Evolutionary conservation across 2,888 invertebrate genomes (phyloP).

Genomic region (Chaitophorus viminalis): DNA sequence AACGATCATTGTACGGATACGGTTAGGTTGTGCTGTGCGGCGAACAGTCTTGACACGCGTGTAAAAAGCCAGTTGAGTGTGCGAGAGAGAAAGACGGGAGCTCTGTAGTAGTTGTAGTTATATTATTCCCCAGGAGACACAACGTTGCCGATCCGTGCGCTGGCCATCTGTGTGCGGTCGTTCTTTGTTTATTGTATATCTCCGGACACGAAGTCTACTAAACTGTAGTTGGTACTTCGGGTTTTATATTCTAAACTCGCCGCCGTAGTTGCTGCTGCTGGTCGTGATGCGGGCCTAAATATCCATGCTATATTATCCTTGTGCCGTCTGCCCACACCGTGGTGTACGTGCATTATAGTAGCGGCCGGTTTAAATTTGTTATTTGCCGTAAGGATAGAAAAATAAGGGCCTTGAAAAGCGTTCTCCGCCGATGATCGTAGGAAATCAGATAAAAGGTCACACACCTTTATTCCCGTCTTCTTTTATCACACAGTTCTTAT

Average conservation of each 20-base stretch:
- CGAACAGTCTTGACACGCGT: constrained; percentile 24
- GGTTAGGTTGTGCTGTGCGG: neutral
- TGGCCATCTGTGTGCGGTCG: constrained; percentile 58
- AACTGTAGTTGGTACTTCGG: constrained; percentile 11
- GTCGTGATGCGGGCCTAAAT: neutral
- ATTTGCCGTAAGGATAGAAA: neutral
- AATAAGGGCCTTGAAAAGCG: neutral
- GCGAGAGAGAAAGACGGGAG: neutral
- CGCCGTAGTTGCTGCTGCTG: neutral
- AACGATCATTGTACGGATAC: neutral
- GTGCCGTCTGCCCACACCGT: neutral
- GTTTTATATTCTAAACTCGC: neutral
- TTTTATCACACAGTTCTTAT: neutral
- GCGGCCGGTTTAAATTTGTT: neutral
- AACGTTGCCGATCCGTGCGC: constrained; percentile 56
- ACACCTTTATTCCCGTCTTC: neutral
- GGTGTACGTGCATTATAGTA: neutral
- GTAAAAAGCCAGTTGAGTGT: neutral
- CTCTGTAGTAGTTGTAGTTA: neutral
- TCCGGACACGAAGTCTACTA: constrained; percentile 16
- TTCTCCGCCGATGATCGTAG: neutral
- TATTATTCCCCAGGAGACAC: constrained; percentile 22
- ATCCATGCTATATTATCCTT: no score
- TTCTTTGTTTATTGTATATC: constrained; percentile 57
- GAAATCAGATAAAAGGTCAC: constrained; percentile 23